A percentile compares a stretch with the other conserved stretches of the same genome.
Conservation (phyloP, 2,797 vertebrate genomes). For the Coregonus suidteri region DNA sequence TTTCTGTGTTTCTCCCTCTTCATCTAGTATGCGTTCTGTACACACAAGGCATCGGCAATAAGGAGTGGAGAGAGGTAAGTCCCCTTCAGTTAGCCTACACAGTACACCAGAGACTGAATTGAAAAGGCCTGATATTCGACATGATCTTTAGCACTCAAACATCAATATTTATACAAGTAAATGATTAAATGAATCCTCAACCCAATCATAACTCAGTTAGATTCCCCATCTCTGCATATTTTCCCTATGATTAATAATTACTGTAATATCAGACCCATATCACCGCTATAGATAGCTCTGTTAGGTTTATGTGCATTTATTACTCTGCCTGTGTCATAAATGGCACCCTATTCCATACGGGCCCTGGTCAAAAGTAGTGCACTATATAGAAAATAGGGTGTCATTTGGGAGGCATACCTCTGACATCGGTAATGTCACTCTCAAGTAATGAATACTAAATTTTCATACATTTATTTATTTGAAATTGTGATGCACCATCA, state of each 20-base stretch:
- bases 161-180: slow-evolving; percentile 68
- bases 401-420: no score
- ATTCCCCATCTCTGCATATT: slow-evolving; percentile 48
- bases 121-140: not conserved
- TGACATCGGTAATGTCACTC: not conserved
- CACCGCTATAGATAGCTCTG: not conserved
- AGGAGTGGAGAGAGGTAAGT: slow-evolving; percentile 98
- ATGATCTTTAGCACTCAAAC: slow-evolving; percentile 12
- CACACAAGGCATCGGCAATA: slow-evolving; percentile 94
- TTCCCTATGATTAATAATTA: slow-evolving; percentile 54
- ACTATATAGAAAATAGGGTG: no score
- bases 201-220: slow-evolving; percentile 57
- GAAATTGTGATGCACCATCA: not conserved
- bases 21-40: slow-evolving; percentile 96
- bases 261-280: slow-evolving; percentile 57
- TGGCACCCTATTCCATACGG: no score
- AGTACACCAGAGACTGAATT: not conserved
- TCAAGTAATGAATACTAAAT: not conserved
- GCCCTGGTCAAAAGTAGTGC: no score
- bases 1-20: slow-evolving; percentile 47
- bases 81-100: no score
- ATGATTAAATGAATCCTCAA: slow-evolving; percentile 40
- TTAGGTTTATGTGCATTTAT: not conserved
- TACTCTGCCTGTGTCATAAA: not conserved
- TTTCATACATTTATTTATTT: not conserved